phyloP scores from a whole-genome alignment of 2,113 vertebrate genomes.

The Dinomys branickii region DNA sequence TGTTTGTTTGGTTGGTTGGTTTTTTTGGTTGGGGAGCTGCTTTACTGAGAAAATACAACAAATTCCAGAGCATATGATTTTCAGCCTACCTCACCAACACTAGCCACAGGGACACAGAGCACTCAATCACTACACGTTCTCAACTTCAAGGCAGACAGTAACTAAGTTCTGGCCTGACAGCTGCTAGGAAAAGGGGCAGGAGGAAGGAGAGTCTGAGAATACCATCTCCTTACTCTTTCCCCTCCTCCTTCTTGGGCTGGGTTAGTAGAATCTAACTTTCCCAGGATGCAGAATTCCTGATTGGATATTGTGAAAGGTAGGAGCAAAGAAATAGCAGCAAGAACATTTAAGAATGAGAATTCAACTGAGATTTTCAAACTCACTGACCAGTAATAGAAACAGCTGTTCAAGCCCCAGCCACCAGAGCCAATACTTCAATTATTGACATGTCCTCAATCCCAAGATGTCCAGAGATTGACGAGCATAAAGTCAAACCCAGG shows the following conservation, averaged over 20 bases:
- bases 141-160: neutral
- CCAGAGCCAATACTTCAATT: neutral
- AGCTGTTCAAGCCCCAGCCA: neutral
- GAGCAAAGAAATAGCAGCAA: neutral
- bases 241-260: neutral
- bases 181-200: conserved; percentile 33
- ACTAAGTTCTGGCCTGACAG: conserved; percentile 28
- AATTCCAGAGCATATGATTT: conserved; percentile 62
- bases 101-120: conserved; percentile 11
- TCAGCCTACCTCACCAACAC: conserved; percentile 26
- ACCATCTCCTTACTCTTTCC: neutral
- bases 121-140: neutral
- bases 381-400: conserved; percentile 5
- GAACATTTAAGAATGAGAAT: conserved; percentile 59
- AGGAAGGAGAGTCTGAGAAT: conserved; percentile 38
- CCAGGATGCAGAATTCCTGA: conserved; percentile 20
- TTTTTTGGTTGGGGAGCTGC: neutral
- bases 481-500: neutral
- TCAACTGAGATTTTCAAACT: conserved; percentile 15
- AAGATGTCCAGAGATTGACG: neutral
- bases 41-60: conserved; percentile 77
- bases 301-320: neutral
- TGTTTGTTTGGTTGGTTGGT: too few relatives aligned
- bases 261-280: neutral
- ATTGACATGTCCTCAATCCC: neutral